Base-by-base conservation (phyloP, 1,140 invertebrate genomes). In the Drosophila chauvacae region DNA sequence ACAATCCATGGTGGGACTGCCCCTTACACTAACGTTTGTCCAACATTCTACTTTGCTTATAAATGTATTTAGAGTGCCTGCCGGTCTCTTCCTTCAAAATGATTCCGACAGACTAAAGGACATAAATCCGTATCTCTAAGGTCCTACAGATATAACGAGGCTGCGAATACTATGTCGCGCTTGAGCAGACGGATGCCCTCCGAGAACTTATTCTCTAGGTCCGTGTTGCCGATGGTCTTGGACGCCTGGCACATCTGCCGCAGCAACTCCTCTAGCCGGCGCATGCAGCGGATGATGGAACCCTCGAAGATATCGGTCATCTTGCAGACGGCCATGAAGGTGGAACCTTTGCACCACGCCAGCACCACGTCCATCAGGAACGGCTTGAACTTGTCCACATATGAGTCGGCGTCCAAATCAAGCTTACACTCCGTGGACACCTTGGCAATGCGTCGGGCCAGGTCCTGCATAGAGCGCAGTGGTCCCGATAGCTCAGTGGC, bases 221-320 rank as follows among this genome's bases (percentile, higher is more conserved):
- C 98, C 14, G 96, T 96, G 91, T 99, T 99, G 16, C 98, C 98
- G 75, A 99, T 99, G 79, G 97, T 98, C 94, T 99, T 99, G 1
- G 98, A 96, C 26, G 98, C 98, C 93, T 99, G 97, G 74, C 96
- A 96, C 93, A 99, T 95, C 93, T 99, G 98, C 63, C 98, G 94
- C 16, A 99, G 93, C 4, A 99, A 94, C 93, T 99, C 99, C 93
- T 99, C 99, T 42, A 99, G 93, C 33, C 98, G 95, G 73, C 99
- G 95, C 97, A 99, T 98, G 90, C 97, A 98, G 23, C 99, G 94
- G 91, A 99, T 99, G 80, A 99, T 99, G 60, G 97, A 99, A 61
- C 98, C 99, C 96, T 99, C 99, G 94, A 99, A 99, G 60, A 99
- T 97, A 83, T 99, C 98, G 1, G 98, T 99, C 96, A 99, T 99